These are phyloP conservation scores for Oxytorus armatus DNA, from an alignment of 2,888 invertebrate genomes.

Conservation along the genomic window DNA sequence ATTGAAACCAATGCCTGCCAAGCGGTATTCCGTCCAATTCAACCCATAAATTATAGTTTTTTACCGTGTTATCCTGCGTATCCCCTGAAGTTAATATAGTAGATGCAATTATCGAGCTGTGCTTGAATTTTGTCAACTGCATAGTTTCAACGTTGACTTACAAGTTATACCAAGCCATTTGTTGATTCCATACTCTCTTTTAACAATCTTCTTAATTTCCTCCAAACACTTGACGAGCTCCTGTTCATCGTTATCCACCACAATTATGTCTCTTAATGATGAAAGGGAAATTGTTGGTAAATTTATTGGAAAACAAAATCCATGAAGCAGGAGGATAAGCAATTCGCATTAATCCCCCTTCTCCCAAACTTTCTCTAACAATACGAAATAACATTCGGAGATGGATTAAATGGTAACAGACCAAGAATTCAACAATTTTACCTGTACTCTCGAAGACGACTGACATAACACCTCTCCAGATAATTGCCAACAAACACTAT, in stretches of 20 bases:
- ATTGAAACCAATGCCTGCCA: conserved; percentile 79
- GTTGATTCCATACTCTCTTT: conserved; percentile 58
- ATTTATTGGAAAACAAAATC: no score
- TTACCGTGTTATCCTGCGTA: conserved; percentile 63
- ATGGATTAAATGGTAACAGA: background rate
- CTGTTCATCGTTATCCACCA: conserved; percentile 72
- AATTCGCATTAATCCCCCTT: no score
- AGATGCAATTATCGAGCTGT: background rate
- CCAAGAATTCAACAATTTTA: conserved; percentile 38
- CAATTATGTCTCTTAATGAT: conserved; percentile 74
- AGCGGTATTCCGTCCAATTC: conserved; percentile 73
- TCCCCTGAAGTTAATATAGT: conserved; percentile 54
- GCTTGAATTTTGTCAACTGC: background rate
- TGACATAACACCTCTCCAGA: conserved; percentile 74
- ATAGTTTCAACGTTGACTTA: conserved; percentile 51
- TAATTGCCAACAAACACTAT: conserved; percentile 77
- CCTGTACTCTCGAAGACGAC: conserved; percentile 73
- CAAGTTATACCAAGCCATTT: conserved; percentile 75
- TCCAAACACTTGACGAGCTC: conserved; percentile 69
- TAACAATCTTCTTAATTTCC: conserved; percentile 64
- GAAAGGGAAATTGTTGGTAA: background rate
- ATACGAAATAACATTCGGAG: background rate
- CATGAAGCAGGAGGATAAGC: no score
- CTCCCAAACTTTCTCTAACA: no score
- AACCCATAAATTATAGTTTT: conserved; percentile 74